Conservation (phyloP, 2,113 vertebrate genomes). For the Murina feae region DNA sequence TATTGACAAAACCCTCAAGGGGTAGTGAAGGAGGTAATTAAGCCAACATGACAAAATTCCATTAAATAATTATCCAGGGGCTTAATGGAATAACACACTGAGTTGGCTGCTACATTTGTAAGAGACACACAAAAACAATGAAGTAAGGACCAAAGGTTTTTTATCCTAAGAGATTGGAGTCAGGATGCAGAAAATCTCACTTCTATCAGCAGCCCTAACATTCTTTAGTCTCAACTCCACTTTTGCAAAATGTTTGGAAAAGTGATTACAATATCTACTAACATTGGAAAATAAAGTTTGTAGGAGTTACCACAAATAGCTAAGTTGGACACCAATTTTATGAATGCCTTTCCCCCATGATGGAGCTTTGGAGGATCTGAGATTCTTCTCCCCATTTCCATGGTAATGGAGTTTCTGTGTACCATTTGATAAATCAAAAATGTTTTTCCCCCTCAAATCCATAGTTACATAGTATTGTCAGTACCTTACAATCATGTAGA, state of each 20-base stretch:
- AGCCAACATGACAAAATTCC: not conserved
- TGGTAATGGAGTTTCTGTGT: not conserved
- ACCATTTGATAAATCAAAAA: not conserved
- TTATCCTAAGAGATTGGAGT: not conserved
- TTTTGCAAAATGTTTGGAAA: conserved; percentile 7
- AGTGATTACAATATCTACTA: not conserved
- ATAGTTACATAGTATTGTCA: not conserved
- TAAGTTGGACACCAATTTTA: not conserved
- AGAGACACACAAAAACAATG: not conserved
- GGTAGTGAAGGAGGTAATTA: conserved; percentile 8
- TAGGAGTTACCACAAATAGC: not conserved
- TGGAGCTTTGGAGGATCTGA: not conserved
- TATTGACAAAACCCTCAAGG: not conserved
- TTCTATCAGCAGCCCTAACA: not conserved
- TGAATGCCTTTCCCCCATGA: not conserved
- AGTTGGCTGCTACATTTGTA: not conserved
- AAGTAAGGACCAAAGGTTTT: not conserved
- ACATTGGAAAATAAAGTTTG: not conserved
- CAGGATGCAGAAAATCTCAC: not conserved
- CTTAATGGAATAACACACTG: not conserved
- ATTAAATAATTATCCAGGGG: not conserved
- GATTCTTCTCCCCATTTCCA: not conserved
- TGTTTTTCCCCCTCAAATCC: not conserved
- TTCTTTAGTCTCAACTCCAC: not conserved
- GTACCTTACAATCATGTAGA: not conserved